These are phyloP conservation scores for Rousettus leschenaultii DNA, from an alignment of 2,113 vertebrate genomes.

Conservation along the genomic window DNA sequence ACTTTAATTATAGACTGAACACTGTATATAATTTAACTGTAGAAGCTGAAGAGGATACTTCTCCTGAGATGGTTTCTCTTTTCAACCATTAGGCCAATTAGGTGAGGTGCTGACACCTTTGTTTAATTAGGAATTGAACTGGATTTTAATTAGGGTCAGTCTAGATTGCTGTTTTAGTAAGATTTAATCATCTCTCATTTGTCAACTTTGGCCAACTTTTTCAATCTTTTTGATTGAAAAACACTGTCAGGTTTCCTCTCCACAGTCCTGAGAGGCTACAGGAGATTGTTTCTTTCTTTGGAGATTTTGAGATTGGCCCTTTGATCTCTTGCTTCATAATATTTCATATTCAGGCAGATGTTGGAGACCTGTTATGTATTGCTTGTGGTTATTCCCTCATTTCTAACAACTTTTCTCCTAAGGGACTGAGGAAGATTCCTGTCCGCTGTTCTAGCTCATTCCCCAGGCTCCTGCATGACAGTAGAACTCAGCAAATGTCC, in stretches of 20 bases:
- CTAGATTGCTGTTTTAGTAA: not conserved
- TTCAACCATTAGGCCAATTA: not conserved
- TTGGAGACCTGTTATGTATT: not conserved
- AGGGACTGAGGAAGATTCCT: not conserved
- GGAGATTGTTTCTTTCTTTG: constrained; percentile 8
- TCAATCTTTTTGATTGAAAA: not conserved
- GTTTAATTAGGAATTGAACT: constrained; percentile 5
- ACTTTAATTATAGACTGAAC: not conserved
- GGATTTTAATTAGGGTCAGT: constrained; percentile 27
- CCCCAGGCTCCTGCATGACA: not conserved
- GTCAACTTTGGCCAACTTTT: not conserved
- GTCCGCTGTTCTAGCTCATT: not conserved
- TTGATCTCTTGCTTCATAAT: not conserved
- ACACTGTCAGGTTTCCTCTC: not conserved
- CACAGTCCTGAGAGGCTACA: not conserved
- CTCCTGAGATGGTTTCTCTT: not conserved
- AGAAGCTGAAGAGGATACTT: not conserved
- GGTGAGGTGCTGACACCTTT: not conserved
- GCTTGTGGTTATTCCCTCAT: not conserved
- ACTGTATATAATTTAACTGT: not conserved
- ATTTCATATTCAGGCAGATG: not conserved
- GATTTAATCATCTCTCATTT: not conserved
- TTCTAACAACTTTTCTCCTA: not conserved
- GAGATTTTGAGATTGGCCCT: constrained; percentile 10
- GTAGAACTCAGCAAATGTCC: not conserved